Conservation (phyloP, 2,888 invertebrate genomes). For the Sclerodermus sp. region DNA sequence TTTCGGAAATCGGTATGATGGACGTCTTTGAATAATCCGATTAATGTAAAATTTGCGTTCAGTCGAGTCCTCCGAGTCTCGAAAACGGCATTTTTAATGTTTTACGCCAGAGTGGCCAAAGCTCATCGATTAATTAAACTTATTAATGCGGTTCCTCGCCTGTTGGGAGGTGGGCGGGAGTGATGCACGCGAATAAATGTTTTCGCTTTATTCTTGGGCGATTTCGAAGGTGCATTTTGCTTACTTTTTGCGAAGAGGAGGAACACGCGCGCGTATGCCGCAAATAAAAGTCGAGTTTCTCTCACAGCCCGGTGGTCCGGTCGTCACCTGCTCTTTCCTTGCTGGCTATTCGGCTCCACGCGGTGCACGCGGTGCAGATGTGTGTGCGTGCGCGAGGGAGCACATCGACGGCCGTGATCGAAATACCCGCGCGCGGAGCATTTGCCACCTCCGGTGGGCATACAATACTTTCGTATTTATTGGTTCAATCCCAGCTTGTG, state of each 20-base stretch:
- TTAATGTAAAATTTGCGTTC: no score
- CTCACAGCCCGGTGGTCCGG: slow-evolving; percentile 37
- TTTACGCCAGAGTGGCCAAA: no score
- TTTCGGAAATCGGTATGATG: no score
- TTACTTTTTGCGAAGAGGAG: not conserved
- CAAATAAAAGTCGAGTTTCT: slow-evolving; percentile 24
- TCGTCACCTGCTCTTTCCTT: slow-evolving; percentile 26
- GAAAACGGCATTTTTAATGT: no score
- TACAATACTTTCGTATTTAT: slow-evolving; percentile 36
- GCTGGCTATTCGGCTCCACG: not conserved
- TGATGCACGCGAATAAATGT: no score
- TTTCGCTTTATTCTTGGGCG: no score
- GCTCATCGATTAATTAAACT: no score
- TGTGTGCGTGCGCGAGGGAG: slow-evolving; percentile 1
- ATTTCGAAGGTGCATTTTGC: no score
- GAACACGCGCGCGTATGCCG: not conserved
- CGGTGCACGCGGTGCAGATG: slow-evolving; percentile 7
- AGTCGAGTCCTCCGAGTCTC: no score
- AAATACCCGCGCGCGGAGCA: slow-evolving; percentile 19
- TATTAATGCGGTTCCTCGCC: no score
- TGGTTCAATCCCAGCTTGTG: slow-evolving; percentile 25
- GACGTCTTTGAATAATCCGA: no score
- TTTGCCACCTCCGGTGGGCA: slow-evolving; percentile 18
- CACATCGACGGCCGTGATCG: slow-evolving; percentile 25
- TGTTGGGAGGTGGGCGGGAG: no score